phyloP scores from a whole-genome alignment of 2,797 vertebrate species.

The Gambusia yucatana region DNA sequence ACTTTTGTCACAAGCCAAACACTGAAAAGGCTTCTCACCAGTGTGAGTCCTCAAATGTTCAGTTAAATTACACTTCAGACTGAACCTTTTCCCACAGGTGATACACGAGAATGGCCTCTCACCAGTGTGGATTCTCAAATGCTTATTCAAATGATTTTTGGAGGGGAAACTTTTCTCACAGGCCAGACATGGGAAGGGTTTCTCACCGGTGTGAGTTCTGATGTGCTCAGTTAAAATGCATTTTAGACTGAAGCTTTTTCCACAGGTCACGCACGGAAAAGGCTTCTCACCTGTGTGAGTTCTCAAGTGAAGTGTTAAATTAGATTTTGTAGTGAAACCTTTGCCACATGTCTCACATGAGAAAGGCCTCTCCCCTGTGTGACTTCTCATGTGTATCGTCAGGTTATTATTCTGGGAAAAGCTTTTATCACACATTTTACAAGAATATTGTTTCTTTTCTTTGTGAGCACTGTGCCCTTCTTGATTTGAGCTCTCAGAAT shows the following conservation, averaged over 20 bases:
- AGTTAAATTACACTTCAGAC: conserved; percentile 4
- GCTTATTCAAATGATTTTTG: conserved; percentile 6
- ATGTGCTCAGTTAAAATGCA: conserved; percentile 5
- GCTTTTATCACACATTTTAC: conserved; percentile 8
- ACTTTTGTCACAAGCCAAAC: conserved; percentile 5
- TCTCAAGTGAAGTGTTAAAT: conserved; percentile 9
- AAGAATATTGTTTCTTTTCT: conserved; percentile 2
- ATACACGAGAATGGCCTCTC: not conserved
- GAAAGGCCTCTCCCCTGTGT: conserved; percentile 10
- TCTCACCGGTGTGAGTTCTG: conserved; percentile 1
- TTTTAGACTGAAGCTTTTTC: conserved; percentile 7
- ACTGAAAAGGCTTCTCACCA: conserved; percentile 7
- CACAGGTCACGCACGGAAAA: conserved; percentile 4
- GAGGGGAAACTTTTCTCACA: conserved; percentile 6
- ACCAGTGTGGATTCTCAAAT: not conserved
- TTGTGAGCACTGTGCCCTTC: not conserved
- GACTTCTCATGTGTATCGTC: conserved; percentile 8
- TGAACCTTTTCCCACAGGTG: not conserved
- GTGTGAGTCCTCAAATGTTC: conserved; percentile 5
- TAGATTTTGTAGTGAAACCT: conserved; percentile 2
- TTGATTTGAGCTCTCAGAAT: not conserved
- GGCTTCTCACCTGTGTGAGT: conserved; percentile 5
- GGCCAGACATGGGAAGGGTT: not conserved
- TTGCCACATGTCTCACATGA: conserved; percentile 1
- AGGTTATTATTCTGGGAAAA: conserved; percentile 7